Conservation (phyloP, 2,888 invertebrate genomes). For the Dynastes tityus region DNA sequence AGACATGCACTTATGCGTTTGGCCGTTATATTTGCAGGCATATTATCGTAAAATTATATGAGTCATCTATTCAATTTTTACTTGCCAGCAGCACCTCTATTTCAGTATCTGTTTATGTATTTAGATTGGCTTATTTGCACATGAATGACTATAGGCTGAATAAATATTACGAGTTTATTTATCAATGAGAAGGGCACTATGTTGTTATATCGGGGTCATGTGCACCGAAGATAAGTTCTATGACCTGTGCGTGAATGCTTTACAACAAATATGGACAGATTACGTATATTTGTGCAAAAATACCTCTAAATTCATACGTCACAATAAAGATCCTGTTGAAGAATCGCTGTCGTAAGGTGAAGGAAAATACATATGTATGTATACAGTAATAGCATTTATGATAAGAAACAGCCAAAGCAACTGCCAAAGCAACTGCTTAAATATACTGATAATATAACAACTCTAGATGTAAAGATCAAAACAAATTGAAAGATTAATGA, state of each 20-base stretch:
- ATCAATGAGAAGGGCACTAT: slow-evolving; percentile 2
- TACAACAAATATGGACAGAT: slow-evolving; percentile 1
- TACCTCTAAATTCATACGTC: too few species aligned
- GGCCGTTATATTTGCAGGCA: neutral
- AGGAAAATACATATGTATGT: too few species aligned
- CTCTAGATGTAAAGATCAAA: too few species aligned
- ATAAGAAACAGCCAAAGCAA: too few species aligned
- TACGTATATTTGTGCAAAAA: too few species aligned
- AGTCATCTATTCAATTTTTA: slow-evolving; percentile 3
- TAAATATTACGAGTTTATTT: slow-evolving; percentile 14
- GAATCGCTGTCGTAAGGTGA: too few species aligned
- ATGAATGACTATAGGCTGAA: slow-evolving; percentile 1
- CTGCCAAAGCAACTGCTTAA: too few species aligned
- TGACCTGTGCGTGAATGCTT: neutral
- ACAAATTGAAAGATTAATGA: too few species aligned
- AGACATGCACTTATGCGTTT: slow-evolving; percentile 3
- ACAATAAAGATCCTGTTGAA: too few species aligned
- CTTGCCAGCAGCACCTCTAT: neutral
- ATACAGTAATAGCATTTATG: neutral
- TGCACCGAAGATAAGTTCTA: slow-evolving; percentile 1
- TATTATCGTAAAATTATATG: slow-evolving; percentile 2
- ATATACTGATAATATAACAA: neutral
- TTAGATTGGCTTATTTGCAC: slow-evolving; percentile 1
- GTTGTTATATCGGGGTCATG: slow-evolving; percentile 12
- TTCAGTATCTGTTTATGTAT: neutral